Conservation (phyloP, 1,140 invertebrate genomes). For the Apis mellifera region Amel_HAv3.1 CM009931.2:17330001-17330500, state of each 20-base stretch:
- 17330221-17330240: neutral
- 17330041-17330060: neutral
- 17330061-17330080: slow-evolving; percentile 19
- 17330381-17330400: no score
- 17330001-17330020: neutral
- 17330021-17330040: neutral
- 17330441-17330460: no score
- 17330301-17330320: neutral
- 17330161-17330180: slow-evolving; percentile 30
- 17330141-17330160: slow-evolving; percentile 27
- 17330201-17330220: slow-evolving; percentile 13
- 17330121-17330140: slow-evolving; percentile 11
- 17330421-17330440: no score
- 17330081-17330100: slow-evolving; percentile 43
- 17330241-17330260: neutral
- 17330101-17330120: neutral
- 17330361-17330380: no score
- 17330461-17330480: no score
- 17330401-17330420: no score
- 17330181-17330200: neutral
- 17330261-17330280: neutral
- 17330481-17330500: no score
- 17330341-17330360: neutral
- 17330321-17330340: neutral
- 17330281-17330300: neutral